Evolutionary conservation across 2,797 vertebrate genomes (phyloP), one percentile per base, ranked within the genome.

Genomic region (Pyrocephalus nanus): DNA sequence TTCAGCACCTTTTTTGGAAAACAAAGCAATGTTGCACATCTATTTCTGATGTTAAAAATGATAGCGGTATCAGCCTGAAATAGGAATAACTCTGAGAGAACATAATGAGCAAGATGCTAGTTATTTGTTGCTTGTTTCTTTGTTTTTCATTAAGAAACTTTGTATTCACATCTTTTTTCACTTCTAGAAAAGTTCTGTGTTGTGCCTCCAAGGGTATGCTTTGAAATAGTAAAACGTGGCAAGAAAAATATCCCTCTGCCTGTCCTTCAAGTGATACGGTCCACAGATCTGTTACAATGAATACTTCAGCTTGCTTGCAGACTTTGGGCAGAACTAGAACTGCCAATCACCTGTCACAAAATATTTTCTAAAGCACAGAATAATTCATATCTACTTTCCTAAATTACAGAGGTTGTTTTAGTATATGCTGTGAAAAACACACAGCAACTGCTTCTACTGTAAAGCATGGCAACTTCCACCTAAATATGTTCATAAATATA

Each of bases 341-440:
- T 87, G 76, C 12, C 93, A 95, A 84, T 96, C 93, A 73, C 17
- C 55, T 95, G 80, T 90, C 92, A 88, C 17, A 27, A 90, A 75
- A 73, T 66, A 27, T 26, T 34, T 82, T 38, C 42, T 58, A 66
- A 92, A 76, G 30, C 32, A 73, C 8, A 55, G 42, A 94, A 95
- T 93, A 84, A 88, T 92, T 90, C 62, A 82, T 78, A 81, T 62
- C 32, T 66, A 66, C 29, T 86, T 94, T 86, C 54, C 15, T 73
- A 75, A 88, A 78, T 86, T 95, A 93, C 34, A 73, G 36, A 80
- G 23, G 11, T 78, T 64, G 10, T 48, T 92, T 75, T 43, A 79
- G 25, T 51, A 40, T 48, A n/a, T n/a, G 34, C 53, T 48, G 17
- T 2, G 1, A 43, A 86, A 95, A 94, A 92, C 11, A 22, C 6